Evolutionary conservation across 2,113 vertebrate genomes (phyloP), one percentile per base, ranked within the genome.

Genomic region (Chionodraco myersi): DNA sequence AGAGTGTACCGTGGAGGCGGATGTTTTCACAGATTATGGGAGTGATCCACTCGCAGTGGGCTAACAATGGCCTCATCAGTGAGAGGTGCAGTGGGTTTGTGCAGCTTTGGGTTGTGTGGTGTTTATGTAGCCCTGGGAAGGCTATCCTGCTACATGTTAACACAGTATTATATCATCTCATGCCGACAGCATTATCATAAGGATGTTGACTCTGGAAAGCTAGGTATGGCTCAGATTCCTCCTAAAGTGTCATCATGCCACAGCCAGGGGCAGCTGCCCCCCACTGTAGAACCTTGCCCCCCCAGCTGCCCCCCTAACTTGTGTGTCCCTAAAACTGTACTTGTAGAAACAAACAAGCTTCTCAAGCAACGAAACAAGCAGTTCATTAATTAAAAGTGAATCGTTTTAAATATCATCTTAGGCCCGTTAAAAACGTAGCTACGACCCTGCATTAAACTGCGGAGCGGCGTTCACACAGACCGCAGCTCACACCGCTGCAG

Each of bases 171-270:
- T 88, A 81, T 91, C 69, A 78, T 80, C 36, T 86, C 58, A 34
- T 51, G 86, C 76, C 21, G 69, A 87, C 79, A 83, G 63, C 80
- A 89, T 90, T 90, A 87, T 89, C 88, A 89, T 86, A 90, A 65
- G 53, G 54, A 67, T 80, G 82, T 88, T 89, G 77, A 87, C 85
- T 77, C 79, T 92, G 92, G 85, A 89, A 82, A 63, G 71, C 57
- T 61, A 45, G 23, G 14, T n/a, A 23, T 59, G 65, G 66, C 51
- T 62, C 51, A 66, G 41, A 48, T 58, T 90, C 74, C 26, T 83
- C 47, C 52, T 36, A 44, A 54, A 30, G 61, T 77, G 75, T 58
- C 72, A 75, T 61, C 56, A 14, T 71, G 26, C 61, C 26, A 26
- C 26, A 26, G 26, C 26, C 26, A 26, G 26, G 26, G 2, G 26